Percentiles rank a stretch among this genome's conserved stretches.
phyloP scores from a whole-genome alignment of 2,113 vertebrate species.

The Entelurus aequoreus region DNA sequence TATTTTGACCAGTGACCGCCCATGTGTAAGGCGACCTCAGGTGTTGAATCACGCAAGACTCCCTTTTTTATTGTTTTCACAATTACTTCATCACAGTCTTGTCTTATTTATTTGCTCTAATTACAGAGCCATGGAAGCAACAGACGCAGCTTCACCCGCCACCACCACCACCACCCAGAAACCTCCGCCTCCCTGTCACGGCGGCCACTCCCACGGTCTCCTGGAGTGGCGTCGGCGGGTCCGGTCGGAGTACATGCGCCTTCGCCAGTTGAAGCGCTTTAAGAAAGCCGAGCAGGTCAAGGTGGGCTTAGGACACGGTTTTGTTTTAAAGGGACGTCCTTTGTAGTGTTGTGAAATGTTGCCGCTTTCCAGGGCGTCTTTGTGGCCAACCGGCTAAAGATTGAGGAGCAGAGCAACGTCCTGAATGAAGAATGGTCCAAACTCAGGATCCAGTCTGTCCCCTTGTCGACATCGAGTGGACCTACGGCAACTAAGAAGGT shows the following conservation, averaged over 20 bases:
- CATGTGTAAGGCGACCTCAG: neutral
- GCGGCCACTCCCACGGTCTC: conserved; percentile 68
- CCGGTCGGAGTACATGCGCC: conserved; percentile 95
- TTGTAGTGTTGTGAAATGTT: conserved; percentile 9
- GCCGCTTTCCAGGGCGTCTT: conserved; percentile 77
- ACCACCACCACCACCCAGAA: conserved; percentile 30
- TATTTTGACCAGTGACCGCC: neutral
- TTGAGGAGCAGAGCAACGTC: conserved; percentile 82
- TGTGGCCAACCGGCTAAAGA: conserved; percentile 86
- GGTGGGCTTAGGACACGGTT: conserved; percentile 61
- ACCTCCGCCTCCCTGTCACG: conserved; percentile 61
- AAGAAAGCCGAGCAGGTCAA: conserved; percentile 87
- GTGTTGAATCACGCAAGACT: neutral
- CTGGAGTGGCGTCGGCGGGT: conserved; percentile 94
- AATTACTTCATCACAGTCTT: neutral
- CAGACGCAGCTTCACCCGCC: conserved; percentile 26
- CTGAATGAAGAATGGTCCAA: conserved; percentile 92
- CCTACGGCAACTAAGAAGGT: conserved; percentile 86
- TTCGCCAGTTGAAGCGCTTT: conserved; percentile 90
- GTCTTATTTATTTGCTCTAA: neutral
- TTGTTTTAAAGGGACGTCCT: neutral
- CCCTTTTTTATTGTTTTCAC: neutral
- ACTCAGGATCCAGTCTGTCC: conserved; percentile 85
- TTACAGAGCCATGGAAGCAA: conserved; percentile 60
- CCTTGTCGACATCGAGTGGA: conserved; percentile 78